These are phyloP conservation scores for Colletes latitarsis DNA, from an alignment of 1,140 invertebrate genomes.

Conservation along the genomic window DNA sequence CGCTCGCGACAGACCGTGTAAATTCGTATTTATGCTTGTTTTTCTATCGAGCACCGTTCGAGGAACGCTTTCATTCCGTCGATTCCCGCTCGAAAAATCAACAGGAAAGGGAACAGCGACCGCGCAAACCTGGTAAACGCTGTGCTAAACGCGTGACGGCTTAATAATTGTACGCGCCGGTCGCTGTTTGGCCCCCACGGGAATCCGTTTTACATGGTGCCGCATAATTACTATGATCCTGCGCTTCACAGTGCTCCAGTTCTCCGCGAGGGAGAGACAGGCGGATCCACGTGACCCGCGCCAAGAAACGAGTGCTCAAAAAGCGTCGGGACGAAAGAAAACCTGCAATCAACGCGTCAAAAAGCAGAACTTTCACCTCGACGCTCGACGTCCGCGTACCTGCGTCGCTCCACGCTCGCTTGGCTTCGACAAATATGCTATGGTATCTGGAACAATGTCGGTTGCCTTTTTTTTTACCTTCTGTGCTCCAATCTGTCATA, in stretches of 20 bases:
- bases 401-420: conserved; percentile 23
- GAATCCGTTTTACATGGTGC: conserved; percentile 71
- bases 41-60: too few relatives aligned
- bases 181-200: conserved; percentile 51
- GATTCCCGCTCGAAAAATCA: conserved; percentile 14
- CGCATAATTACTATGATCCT: conserved; percentile 74
- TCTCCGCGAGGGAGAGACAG: conserved; percentile 57
- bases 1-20: too few relatives aligned
- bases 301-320: conserved; percentile 44
- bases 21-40: too few relatives aligned
- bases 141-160: conserved; percentile 60
- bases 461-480: neutral
- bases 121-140: conserved; percentile 39
- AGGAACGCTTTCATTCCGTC: neutral
- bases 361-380: conserved; percentile 66
- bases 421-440: conserved; percentile 19
- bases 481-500: neutral
- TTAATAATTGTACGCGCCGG: conserved; percentile 66
- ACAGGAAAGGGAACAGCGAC: conserved; percentile 23
- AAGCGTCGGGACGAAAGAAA: conserved; percentile 63
- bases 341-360: conserved; percentile 71
- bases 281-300: conserved; percentile 37
- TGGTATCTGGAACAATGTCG: conserved; percentile 33
- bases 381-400: conserved; percentile 25
- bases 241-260: conserved; percentile 71